Evolutionary conservation across 92 coral and sea anemone genomes (phyloP).

Genomic region (Scolanthus callimorphus): DNA sequence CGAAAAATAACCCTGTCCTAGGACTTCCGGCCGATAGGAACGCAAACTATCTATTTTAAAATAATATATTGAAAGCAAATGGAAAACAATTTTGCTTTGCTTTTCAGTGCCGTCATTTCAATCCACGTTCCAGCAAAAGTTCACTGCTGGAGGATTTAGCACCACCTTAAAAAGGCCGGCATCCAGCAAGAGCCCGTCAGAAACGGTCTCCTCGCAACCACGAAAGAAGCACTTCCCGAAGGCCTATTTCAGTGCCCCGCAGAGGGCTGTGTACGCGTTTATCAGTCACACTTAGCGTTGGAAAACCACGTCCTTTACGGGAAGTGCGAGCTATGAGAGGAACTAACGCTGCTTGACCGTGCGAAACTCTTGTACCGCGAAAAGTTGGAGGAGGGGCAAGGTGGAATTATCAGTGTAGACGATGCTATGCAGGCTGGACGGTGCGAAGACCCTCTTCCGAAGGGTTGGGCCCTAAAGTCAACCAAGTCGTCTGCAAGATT

Average conservation of each 20-base stretch:
- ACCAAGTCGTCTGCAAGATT: constrained; percentile 2
- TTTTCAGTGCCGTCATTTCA: too few relatives aligned
- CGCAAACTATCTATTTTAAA: too few relatives aligned
- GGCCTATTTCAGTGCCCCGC: constrained; percentile 48
- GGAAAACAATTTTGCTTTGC: too few relatives aligned
- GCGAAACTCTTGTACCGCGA: constrained; percentile 31
- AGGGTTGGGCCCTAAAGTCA: constrained; percentile 12
- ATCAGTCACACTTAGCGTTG: constrained; percentile 35
- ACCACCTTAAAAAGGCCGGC: too few relatives aligned
- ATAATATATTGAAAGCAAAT: too few relatives aligned
- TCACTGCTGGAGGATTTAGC: too few relatives aligned
- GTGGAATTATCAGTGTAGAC: not conserved
- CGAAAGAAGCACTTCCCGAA: too few relatives aligned
- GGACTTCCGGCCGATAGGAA: too few relatives aligned
- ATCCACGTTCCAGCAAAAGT: too few relatives aligned
- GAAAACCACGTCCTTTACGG: constrained; percentile 48
- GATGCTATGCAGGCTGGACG: not conserved
- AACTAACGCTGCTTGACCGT: constrained; percentile 36
- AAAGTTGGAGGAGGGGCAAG: constrained; percentile 17
- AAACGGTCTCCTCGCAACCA: too few relatives aligned
- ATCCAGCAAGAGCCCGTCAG: too few relatives aligned
- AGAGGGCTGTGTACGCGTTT: constrained; percentile 38
- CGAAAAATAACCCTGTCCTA: too few relatives aligned
- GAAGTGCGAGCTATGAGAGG: constrained; percentile 23
- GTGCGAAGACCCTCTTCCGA: not conserved